Evolutionary conservation across 2,888 invertebrate species (phyloP).

Genomic region (Serrognathus titanus): DNA sequence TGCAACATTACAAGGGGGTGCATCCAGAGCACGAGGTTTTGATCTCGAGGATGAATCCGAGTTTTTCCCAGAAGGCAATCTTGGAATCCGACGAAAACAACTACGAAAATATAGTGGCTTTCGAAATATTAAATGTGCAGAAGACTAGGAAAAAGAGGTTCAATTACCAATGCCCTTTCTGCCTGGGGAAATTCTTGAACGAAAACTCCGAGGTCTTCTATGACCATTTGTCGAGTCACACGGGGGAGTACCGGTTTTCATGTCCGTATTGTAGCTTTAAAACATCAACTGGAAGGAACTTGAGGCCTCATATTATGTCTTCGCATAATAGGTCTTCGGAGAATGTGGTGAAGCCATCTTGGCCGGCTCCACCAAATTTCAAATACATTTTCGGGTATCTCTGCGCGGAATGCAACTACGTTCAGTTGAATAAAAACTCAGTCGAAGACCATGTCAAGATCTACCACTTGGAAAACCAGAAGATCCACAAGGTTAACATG

Average conservation of each 20-base stretch:
- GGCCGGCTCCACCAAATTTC: slow-evolving; percentile 24
- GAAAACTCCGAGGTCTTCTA: slow-evolving; percentile 53
- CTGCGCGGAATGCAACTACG: slow-evolving; percentile 70
- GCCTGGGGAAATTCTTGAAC: slow-evolving; percentile 30
- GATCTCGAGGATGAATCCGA: slow-evolving; percentile 57
- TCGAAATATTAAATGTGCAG: slow-evolving; percentile 23
- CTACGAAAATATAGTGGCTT: slow-evolving; percentile 24
- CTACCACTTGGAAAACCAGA: slow-evolving; percentile 54
- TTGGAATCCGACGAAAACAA: slow-evolving; percentile 48
- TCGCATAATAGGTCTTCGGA: slow-evolving; percentile 32
- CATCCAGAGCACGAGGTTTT: slow-evolving; percentile 66
- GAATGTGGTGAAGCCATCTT: slow-evolving; percentile 28
- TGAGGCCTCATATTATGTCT: slow-evolving; percentile 32
- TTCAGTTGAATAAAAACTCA: slow-evolving; percentile 60
- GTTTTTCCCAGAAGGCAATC: slow-evolving; percentile 55
- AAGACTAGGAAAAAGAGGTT: slow-evolving; percentile 7
- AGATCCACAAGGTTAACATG: slow-evolving; percentile 43
- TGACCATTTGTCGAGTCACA: slow-evolving; percentile 72
- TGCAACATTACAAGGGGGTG: slow-evolving; percentile 61
- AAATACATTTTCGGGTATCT: slow-evolving; percentile 55
- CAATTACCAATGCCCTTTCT: slow-evolving; percentile 43
- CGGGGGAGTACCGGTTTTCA: slow-evolving; percentile 70
- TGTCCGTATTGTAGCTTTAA: slow-evolving; percentile 59
- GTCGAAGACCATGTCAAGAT: slow-evolving; percentile 61
- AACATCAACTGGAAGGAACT: slow-evolving; percentile 33